Base-by-base conservation (phyloP, 2,797 vertebrate genomes). In the Urophycis tenuis region DNA sequence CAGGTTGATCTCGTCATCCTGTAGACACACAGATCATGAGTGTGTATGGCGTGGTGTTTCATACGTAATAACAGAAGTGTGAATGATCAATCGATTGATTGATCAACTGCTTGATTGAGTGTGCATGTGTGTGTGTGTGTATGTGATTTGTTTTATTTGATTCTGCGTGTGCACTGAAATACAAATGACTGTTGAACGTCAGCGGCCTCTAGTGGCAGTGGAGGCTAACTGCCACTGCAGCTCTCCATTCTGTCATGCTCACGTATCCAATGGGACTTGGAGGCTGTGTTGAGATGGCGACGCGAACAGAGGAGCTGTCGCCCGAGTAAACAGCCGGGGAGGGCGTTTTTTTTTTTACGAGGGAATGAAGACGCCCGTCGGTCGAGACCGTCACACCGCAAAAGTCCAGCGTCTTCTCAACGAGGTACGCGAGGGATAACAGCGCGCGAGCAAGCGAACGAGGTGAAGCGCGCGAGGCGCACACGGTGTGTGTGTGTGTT, bases 1-100 rank as follows among this genome's bases (percentile, higher is more conserved):
- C 87, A 99, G 96, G 87, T 99, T 99, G 88, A 99, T 99, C 91
- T 99, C 97, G 87, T 99, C 97, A 92, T 99, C 97, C 97, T 98
- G 89, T 77, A 75, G 60, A 67, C 60, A 11, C 25, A 67, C 60
- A 25, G 60, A 1, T 67, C 60, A 67, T 60, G 53, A 60, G 53
- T 25, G 22, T 60, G 53, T 60, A 25, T 30, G 60, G n/a, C 60
- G 29, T 11, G 10, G 60, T n/a, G n/a, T 67, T 67, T 9, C 25
- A 33, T 33, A 32, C 31, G 19, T 22, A 67, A 67, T 1, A 60
- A n/a, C 7, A 60, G 53, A 9, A n/a, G 53, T 67, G 4, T 67
- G 60, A 11, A 29, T 67, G 60, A 11, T 67, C 12, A 29, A 67
- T 67, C 14, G 60, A 67, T 67, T 67, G 10, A 25, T 64, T 64